phyloP scores from a whole-genome alignment of 1,140 invertebrate species.

The Eupeodes corollae region DNA sequence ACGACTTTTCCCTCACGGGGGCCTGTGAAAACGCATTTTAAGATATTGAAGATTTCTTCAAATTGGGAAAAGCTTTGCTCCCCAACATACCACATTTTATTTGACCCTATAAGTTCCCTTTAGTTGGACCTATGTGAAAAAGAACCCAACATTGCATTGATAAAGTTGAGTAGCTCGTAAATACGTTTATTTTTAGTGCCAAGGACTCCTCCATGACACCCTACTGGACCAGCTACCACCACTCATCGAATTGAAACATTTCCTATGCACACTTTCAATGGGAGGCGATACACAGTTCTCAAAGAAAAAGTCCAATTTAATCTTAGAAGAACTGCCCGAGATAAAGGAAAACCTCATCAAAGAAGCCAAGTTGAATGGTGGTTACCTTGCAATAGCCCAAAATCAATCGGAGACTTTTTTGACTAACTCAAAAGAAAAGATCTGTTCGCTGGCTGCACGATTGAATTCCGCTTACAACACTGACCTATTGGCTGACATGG shows the following conservation, averaged over 20 bases:
- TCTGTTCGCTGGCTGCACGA: slow-evolving; percentile 39
- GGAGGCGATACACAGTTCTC: slow-evolving; percentile 14
- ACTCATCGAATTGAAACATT: slow-evolving; percentile 58
- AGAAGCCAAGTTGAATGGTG: slow-evolving; percentile 43
- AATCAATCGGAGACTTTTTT: slow-evolving; percentile 43
- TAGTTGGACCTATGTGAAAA: no score
- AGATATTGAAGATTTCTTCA: no score
- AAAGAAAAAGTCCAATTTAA: slow-evolving; percentile 32
- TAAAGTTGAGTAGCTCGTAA: neutral
- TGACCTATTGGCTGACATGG: slow-evolving; percentile 40
- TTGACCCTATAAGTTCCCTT: no score
- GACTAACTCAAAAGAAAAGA: slow-evolving; percentile 38
- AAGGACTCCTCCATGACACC: slow-evolving; percentile 47
- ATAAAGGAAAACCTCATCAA: slow-evolving; percentile 29
- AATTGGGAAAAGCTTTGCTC: no score
- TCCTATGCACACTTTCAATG: slow-evolving; percentile 42
- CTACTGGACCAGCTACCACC: slow-evolving; percentile 65
- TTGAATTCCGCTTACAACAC: slow-evolving; percentile 41
- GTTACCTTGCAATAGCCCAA: slow-evolving; percentile 41
- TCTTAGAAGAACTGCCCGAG: slow-evolving; percentile 48
- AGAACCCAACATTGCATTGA: no score
- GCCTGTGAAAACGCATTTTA: no score
- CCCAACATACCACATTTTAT: no score
- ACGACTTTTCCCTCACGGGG: no score
- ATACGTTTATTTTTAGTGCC: slow-evolving; percentile 35